phyloP scores from a whole-genome alignment of 2,113 vertebrate genomes.

The Epinephelus cyanopodus region DNA sequence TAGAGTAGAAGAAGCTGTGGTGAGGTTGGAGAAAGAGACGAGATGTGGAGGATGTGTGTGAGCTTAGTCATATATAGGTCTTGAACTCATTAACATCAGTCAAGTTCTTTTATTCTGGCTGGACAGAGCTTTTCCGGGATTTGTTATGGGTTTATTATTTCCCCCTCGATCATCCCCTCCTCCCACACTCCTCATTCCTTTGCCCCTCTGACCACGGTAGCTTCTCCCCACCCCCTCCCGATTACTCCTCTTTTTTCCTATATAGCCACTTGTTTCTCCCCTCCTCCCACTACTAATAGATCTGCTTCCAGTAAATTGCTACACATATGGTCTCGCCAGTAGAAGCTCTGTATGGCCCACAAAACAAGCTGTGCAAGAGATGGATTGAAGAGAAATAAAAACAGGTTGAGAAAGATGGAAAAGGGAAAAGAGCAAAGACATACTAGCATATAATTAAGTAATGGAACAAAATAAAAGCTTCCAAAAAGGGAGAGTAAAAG shows the following conservation, averaged over 20 bases:
- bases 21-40: background rate
- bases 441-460: background rate
- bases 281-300: slow-evolving; percentile 46
- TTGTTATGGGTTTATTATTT: background rate
- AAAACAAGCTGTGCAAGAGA: slow-evolving; percentile 38
- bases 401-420: background rate
- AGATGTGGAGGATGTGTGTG: background rate
- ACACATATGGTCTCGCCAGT: slow-evolving; percentile 60
- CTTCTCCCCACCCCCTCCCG: slow-evolving; percentile 18
- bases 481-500: no score
- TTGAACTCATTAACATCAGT: slow-evolving; percentile 3
- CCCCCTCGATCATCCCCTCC: background rate
- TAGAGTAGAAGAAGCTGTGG: background rate
- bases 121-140: background rate
- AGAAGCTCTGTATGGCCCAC: slow-evolving; percentile 45
- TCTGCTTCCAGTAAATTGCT: slow-evolving; percentile 48
- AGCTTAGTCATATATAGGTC: background rate
- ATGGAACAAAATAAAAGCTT: background rate
- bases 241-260: slow-evolving; percentile 16
- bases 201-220: slow-evolving; percentile 32
- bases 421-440: background rate
- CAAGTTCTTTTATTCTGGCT: background rate
- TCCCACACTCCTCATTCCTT: slow-evolving; percentile 17
- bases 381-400: slow-evolving; percentile 12
- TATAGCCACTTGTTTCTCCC: slow-evolving; percentile 44